Evolutionary conservation across 1,140 invertebrate species (phyloP), one percentile per base, ranked within the genome.

Genomic region (Drosophila lini): DNA sequence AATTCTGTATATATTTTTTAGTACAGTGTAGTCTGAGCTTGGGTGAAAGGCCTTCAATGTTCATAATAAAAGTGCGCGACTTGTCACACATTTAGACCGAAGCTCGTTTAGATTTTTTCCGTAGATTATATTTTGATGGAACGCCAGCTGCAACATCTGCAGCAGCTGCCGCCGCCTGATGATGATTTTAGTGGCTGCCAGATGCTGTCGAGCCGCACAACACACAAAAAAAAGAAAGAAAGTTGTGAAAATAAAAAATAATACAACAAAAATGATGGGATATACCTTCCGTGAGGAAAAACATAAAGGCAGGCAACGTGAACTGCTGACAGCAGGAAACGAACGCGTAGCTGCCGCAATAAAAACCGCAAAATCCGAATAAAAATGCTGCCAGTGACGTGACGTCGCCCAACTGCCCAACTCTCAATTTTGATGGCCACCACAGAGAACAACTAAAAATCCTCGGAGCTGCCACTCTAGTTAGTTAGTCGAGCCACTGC

Each of bases 341-440:
- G 57, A 78, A 59, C 53, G 34, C 36, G 31, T 53, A 53, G 78
- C 44, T 48, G 16, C 48, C 31, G 57, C 60, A 71, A 84, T 81
- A 80, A 83, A 88, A 83, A 75, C 80, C 74, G 55, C 77, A 84
- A 75, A 81, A 80, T 63, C 85, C 73, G 82, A 89, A 83, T 77
- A 89, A 84, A 88, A 89, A 64, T 68, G 58, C 78, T 74, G 78
- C 42, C 67, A 55, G 22, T 69, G 81, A 85, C 68, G 78, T 85
- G 68, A 74, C 61, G 67, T 38, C 65, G 44, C 55, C 57, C 44
- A 1, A 32, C 32, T 16, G 78, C 59, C 56, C 68, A 75, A 78
- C 68, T 71, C 67, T 71, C 68, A 71, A 73, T 73, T 86, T 81
- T 86, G 78, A 86, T 58, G 68, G 75, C 34, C 50, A 38, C 59